Evolutionary conservation across 2,888 invertebrate genomes (phyloP), one percentile per base, ranked within the genome.

Genomic region (Stenodera caucasica): DNA sequence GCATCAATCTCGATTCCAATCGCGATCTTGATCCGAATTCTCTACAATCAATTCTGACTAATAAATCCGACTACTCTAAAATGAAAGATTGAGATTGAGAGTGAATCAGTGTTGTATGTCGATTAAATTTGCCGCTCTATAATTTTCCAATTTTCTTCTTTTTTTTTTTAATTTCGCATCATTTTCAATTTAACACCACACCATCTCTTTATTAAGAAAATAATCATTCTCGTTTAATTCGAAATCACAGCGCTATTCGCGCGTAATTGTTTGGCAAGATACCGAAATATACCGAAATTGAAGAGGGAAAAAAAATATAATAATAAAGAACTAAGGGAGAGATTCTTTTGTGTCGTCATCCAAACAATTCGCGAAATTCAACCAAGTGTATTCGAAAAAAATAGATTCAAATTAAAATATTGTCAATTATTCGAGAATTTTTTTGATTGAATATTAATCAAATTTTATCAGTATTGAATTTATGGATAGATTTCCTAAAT

Each of bases 361-460:
- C 30, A 7, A 30, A 30, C 7, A 30, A 30, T 30, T 30, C 9
- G 8, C 7, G 8, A 30, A 30, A 30, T 9, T 9, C 8, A 30
- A 30, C 1, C 6, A 1, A 5, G 7, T 30, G 8, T 5, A 37
- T 21, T 45, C 21, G 4, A 45, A 18, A 12, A 45, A 45, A 21
- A 45, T 45, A 45, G 21, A 45, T 45, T 45, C 21, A 45, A 45
- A 45, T 45, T 45, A 21, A 45, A 37, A 0, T 15, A 45, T 45
- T 5, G 21, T 45, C 21, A 45, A 45, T 15, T 45, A 18, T 3
- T 45, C 9, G 18, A 7, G 8, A 1, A 11, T 45, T 45, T 9
- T 45, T 45, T 45, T 8, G 6, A 40, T 40, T 40, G 8, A n/a
- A n/a, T n/a, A n/a, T n/a, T n/a, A n/a, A n/a, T n/a, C n/a, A n/a